Evolutionary conservation across 2,888 invertebrate genomes (phyloP), one percentile per base, ranked within the genome.

Genomic region (Ormyrus thymus): DNA sequence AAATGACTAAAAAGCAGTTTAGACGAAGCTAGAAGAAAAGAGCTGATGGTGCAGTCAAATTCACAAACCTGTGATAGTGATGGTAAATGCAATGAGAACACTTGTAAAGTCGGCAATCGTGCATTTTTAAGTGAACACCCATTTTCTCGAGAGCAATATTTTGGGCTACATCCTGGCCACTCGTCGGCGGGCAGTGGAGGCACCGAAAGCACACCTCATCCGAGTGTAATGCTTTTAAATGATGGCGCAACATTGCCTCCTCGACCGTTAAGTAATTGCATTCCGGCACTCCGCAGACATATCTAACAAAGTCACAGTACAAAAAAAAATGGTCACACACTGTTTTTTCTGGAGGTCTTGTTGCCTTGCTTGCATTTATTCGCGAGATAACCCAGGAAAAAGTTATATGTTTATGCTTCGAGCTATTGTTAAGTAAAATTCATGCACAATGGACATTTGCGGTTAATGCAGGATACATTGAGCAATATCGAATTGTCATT

Each of bases 231-330:
- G 95, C 93, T 82, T 93, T 93, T 89, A 96, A 92, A 88, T 96
- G 96, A 83, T 92, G 92, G 43, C 94, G 92, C 62, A 96, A 90
- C 92, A 94, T 95, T 8, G 91, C 91, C 84, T 95, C 95, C 85
- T 94, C 94, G 0, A 94, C 91, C 0, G 95, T 94, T 58, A 94
- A 92, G 88, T 95, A 95, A 78, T 92, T 92, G 89, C 96, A 96
- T 80, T 91, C 92, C 43, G 90, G 89, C 0, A 94, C 94, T 8
- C 95, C 94, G 87, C 97, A 97, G 0, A 94, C 93, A 86, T 92
- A 95, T 46, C 96, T 92, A 80, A 73, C 74, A 74, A 74, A 78
- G 66, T 66, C 68, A 75, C 65, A 71, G 72, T 61, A 29, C 58
- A 65, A 43, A 29, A 29, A 29, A 29, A 29, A 29, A 71, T 65